phyloP scores from a whole-genome alignment of 2,113 vertebrate genomes.

The Passer domesticus region DNA sequence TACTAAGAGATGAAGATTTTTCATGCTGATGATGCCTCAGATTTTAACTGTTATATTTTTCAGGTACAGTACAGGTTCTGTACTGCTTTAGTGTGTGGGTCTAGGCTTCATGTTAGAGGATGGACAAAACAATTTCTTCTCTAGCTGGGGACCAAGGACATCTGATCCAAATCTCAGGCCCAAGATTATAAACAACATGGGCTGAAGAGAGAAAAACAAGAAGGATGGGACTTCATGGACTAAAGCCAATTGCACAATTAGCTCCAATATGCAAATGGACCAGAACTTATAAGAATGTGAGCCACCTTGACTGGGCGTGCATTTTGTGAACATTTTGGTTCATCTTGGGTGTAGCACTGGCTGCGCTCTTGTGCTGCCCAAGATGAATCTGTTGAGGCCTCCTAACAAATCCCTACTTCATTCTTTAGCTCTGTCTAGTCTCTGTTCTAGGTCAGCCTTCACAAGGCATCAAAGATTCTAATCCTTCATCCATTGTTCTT shows the following conservation, averaged over 20 bases:
- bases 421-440: not conserved
- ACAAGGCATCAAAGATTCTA: not conserved
- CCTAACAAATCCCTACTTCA: not conserved
- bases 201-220: not conserved
- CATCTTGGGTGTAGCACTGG: not conserved
- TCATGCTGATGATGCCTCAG: not conserved
- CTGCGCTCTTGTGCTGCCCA: not conserved
- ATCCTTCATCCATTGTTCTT: not conserved
- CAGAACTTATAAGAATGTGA: not conserved
- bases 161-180: not conserved
- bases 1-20: not conserved
- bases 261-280: not conserved
- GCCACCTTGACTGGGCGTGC: rapidly evolving
- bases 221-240: not conserved
- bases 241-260: not conserved
- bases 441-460: not conserved
- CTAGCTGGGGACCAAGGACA: not conserved
- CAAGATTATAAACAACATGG: not conserved
- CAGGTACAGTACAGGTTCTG: not conserved
- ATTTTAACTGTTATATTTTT: not conserved
- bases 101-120: not conserved
- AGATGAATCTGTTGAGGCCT: not conserved
- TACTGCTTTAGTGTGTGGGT: not conserved
- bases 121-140: not conserved
- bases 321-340: not conserved